Percentiles rank a stretch among this genome's conserved stretches.
phyloP scores from a whole-genome alignment of 2,888 invertebrate species.

The Mylabris sibirica region DNA sequence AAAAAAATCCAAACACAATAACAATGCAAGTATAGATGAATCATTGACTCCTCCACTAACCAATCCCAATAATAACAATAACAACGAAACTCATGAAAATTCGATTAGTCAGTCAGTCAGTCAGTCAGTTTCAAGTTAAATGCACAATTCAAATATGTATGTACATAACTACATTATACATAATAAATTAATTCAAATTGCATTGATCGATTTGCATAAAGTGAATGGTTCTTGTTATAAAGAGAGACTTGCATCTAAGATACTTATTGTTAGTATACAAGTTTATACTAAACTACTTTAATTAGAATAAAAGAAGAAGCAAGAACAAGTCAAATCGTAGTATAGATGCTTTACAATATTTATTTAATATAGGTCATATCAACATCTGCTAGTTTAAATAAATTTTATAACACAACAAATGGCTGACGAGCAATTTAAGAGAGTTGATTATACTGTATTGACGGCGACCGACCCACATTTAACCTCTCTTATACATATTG shows the following conservation, averaged over 20 bases:
- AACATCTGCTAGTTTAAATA: slow-evolving; percentile 38
- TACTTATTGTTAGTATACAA: too few species aligned
- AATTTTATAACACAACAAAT: slow-evolving; percentile 27
- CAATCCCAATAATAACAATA: slow-evolving; percentile 8
- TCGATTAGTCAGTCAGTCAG: slow-evolving; percentile 16
- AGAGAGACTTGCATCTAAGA: slow-evolving; percentile 5
- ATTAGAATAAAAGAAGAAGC: background rate
- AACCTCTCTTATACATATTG: slow-evolving; percentile 23
- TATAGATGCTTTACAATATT: slow-evolving; percentile 12
- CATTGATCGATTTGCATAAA: slow-evolving; percentile 13
- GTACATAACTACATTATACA: too few species aligned
- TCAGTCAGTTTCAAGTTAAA: background rate
- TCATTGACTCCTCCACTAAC: slow-evolving; percentile 19
- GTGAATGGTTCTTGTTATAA: background rate
- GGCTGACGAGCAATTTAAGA: slow-evolving; percentile 28
- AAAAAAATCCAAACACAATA: slow-evolving; percentile 4
- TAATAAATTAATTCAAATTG: slow-evolving; percentile 14
- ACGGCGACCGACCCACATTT: slow-evolving; percentile 27
- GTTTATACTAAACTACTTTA: too few species aligned
- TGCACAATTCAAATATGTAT: background rate
- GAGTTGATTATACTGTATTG: slow-evolving; percentile 26
- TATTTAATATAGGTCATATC: slow-evolving; percentile 36
- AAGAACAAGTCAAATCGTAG: background rate
- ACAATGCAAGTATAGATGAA: slow-evolving; percentile 9
- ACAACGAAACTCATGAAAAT: slow-evolving; percentile 15